Conservation (phyloP, 2,888 invertebrate species). For the Caenorhabditis sp. region DNA sequence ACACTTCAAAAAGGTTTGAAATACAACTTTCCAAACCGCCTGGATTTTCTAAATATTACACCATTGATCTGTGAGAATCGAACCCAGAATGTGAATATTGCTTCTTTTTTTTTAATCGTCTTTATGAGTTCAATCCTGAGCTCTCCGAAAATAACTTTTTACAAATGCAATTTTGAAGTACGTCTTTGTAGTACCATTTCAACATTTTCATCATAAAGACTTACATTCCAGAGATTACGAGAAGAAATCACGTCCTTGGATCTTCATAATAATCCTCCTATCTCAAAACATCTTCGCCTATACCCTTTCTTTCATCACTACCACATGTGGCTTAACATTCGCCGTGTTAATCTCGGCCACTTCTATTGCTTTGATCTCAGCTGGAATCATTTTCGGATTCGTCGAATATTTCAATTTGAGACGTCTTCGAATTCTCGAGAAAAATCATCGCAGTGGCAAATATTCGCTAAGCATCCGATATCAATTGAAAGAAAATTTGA, state of each 20-base stretch:
- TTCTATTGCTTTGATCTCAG: slow-evolving; percentile 8
- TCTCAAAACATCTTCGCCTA: slow-evolving; percentile 18
- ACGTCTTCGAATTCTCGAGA: slow-evolving; percentile 22
- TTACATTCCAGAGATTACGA: slow-evolving; percentile 36
- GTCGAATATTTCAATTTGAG: slow-evolving; percentile 29
- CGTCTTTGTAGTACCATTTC: no score
- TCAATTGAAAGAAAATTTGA: slow-evolving; percentile 37
- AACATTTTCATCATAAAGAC: not conserved
- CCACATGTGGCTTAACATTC: slow-evolving; percentile 23
- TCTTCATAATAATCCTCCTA: slow-evolving; percentile 19
- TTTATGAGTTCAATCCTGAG: no score
- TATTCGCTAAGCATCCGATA: slow-evolving; percentile 40
- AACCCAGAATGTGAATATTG: no score
- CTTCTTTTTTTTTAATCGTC: no score
- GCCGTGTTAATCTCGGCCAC: slow-evolving; percentile 21
- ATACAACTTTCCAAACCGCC: no score
- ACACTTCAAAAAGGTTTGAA: no score
- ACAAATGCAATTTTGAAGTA: no score
- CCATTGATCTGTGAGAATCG: no score
- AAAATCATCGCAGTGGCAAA: slow-evolving; percentile 25
- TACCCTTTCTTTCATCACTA: slow-evolving; percentile 19
- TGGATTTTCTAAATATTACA: no score
- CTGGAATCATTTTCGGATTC: slow-evolving; percentile 22
- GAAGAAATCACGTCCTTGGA: slow-evolving; percentile 27
- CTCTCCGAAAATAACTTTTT: no score